These are phyloP conservation scores for Neoniphon sammara DNA, from an alignment of 2,797 vertebrate genomes.

Conservation along the genomic window DNA sequence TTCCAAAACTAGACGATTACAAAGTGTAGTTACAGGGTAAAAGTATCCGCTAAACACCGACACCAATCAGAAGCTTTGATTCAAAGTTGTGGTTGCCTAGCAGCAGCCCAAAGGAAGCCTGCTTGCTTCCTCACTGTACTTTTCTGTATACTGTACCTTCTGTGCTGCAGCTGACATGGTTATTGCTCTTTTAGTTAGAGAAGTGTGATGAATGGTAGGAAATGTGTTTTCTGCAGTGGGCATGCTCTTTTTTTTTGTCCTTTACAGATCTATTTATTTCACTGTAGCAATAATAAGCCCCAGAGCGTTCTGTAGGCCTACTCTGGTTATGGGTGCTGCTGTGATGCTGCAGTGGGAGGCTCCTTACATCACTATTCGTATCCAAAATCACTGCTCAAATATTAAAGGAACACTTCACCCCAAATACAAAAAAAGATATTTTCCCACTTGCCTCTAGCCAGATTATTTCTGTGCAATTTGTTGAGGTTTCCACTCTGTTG, in stretches of 20 bases:
- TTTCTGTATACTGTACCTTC: constrained; percentile 25
- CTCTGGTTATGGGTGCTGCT: too few relatives aligned
- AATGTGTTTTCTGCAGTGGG: constrained; percentile 36
- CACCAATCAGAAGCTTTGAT: constrained; percentile 39
- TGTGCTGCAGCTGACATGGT: constrained; percentile 11
- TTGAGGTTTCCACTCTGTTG: too few relatives aligned
- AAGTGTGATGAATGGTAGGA: constrained; percentile 42
- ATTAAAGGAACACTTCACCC: too few relatives aligned
- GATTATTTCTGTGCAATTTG: too few relatives aligned
- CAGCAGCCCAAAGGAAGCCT: constrained; percentile 54
- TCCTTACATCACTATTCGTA: too few relatives aligned
- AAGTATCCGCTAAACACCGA: background rate
- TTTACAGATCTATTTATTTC: constrained; percentile 28
- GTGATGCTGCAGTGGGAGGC: too few relatives aligned
- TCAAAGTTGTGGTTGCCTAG: constrained; percentile 60
- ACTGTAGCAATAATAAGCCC: constrained; percentile 25
- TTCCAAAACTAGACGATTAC: constrained; percentile 27
- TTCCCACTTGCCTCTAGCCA: too few relatives aligned
- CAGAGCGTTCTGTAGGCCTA: too few relatives aligned
- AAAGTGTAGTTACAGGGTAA: constrained; percentile 32
- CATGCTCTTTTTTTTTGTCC: background rate
- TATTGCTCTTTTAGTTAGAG: constrained; percentile 21
- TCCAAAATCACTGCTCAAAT: too few relatives aligned
- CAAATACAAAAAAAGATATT: too few relatives aligned
- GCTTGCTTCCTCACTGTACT: constrained; percentile 18